A percentile compares a stretch with the other conserved stretches of the same genome.
Evolutionary conservation across 2,797 vertebrate species (phyloP).

Genomic region (Microtus agrestis): DNA sequence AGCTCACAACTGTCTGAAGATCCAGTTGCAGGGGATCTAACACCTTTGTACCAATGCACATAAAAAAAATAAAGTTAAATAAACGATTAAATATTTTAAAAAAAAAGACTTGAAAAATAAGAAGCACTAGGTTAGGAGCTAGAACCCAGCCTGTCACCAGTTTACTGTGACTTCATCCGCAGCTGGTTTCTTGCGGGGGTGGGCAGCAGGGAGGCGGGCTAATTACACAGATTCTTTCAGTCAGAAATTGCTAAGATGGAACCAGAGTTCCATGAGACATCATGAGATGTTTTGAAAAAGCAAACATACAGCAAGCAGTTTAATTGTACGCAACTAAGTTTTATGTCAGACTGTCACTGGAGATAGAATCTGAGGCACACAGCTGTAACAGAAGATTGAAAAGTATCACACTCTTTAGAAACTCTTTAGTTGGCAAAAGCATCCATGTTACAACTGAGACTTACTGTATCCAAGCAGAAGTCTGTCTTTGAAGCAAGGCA

Average conservation of each 20-base stretch:
- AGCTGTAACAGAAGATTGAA: not conserved
- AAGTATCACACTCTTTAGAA: not conserved
- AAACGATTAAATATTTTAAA: too few species aligned
- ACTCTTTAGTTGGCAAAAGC: not conserved
- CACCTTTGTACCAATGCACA: too few species aligned
- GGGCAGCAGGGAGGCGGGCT: not conserved
- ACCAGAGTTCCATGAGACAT: slow-evolving; percentile 1
- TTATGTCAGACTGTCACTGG: slow-evolving; percentile 1
- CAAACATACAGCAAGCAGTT: not conserved
- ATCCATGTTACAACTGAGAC: not conserved
- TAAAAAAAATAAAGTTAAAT: too few species aligned
- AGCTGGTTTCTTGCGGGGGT: not conserved
- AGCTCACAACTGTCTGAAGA: too few species aligned
- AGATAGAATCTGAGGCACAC: not conserved
- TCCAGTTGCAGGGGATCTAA: too few species aligned
- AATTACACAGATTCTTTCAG: not conserved
- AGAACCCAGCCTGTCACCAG: not conserved
- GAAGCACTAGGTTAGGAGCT: not conserved
- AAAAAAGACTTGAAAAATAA: too few species aligned
- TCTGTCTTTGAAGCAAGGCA: slow-evolving; percentile 28
- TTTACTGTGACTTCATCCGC: not conserved
- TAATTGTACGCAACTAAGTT: not conserved
- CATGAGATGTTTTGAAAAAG: slow-evolving; percentile 34
- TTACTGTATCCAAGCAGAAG: not conserved
- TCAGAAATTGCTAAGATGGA: slow-evolving; percentile 30